These are phyloP conservation scores for Pseudopleuronectes americanus DNA, from an alignment of 2,797 vertebrate species.

Conservation along the genomic window DNA sequence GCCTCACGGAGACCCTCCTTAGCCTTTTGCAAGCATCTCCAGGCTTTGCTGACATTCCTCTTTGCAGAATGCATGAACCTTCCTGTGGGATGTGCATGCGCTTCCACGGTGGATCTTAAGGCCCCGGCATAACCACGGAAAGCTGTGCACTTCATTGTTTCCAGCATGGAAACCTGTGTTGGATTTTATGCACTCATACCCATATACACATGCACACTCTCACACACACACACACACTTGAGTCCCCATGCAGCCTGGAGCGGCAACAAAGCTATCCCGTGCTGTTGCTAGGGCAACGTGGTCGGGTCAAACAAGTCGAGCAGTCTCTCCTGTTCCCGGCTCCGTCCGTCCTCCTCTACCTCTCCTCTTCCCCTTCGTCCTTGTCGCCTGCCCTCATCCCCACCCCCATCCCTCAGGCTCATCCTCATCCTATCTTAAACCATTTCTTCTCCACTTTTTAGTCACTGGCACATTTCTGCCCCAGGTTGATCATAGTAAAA, in stretches of 20 bases:
- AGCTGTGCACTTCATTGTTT: conserved; percentile 59
- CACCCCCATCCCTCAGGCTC: conserved; percentile 3
- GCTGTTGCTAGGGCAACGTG: conserved; percentile 78
- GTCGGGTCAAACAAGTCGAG: conserved; percentile 74
- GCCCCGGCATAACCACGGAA: conserved; percentile 47
- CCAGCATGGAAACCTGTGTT: conserved; percentile 57
- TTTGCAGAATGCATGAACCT: conserved; percentile 63
- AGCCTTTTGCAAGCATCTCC: conserved; percentile 47
- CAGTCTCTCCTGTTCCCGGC: conserved; percentile 63
- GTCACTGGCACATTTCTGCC: too few relatives aligned
- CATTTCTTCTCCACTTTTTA: too few relatives aligned
- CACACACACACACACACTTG: conserved; percentile 38
- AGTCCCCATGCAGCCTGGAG: conserved; percentile 68
- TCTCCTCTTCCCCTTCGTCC: conserved; percentile 37
- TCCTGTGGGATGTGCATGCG: conserved; percentile 61
- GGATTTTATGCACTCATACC: conserved; percentile 54
- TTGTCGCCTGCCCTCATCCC: neutral
- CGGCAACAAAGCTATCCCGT: conserved; percentile 68
- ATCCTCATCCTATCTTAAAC: too few relatives aligned
- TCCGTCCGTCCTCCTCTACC: conserved; percentile 36
- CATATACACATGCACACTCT: conserved; percentile 31
- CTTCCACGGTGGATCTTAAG: conserved; percentile 57
- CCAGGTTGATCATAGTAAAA: too few relatives aligned
- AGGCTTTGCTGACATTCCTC: conserved; percentile 63
- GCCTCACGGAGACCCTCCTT: conserved; percentile 44